A percentile compares a stretch with the other conserved stretches of the same genome.
Conservation (phyloP, 2,888 invertebrate species). For the Folsomia candida region DNA sequence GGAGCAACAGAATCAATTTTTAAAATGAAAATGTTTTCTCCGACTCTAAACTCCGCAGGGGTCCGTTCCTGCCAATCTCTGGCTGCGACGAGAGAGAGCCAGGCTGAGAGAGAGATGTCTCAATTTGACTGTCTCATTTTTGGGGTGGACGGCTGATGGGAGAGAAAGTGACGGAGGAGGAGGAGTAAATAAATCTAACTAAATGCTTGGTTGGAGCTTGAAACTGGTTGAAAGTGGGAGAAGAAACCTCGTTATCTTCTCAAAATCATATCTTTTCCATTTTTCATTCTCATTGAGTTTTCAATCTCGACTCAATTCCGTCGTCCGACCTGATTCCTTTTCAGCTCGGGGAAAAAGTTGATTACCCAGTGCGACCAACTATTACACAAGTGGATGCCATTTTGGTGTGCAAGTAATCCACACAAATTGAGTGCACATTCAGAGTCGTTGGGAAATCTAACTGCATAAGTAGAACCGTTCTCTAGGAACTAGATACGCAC, state of each 20-base stretch:
- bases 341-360: neutral
- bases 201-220: neutral
- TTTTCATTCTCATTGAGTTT: constrained; percentile 9
- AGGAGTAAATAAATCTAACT: neutral
- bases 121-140: neutral
- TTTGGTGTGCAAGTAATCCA: neutral
- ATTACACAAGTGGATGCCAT: neutral
- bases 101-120: neutral
- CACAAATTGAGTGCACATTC: neutral
- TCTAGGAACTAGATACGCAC: too few relatives aligned
- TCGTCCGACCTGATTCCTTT: neutral
- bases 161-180: neutral
- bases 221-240: neutral
- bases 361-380: neutral
- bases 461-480: too few relatives aligned
- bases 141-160: neutral
- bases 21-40: neutral
- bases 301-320: neutral
- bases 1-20: neutral
- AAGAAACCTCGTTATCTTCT: constrained; percentile 14
- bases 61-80: too few relatives aligned
- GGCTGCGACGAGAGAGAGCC: too few relatives aligned
- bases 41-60: neutral
- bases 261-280: constrained; percentile 11
- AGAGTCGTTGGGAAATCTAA: too few relatives aligned